phyloP scores from a whole-genome alignment of 1,140 invertebrate species.

The Copidosoma floridanum region DNA sequence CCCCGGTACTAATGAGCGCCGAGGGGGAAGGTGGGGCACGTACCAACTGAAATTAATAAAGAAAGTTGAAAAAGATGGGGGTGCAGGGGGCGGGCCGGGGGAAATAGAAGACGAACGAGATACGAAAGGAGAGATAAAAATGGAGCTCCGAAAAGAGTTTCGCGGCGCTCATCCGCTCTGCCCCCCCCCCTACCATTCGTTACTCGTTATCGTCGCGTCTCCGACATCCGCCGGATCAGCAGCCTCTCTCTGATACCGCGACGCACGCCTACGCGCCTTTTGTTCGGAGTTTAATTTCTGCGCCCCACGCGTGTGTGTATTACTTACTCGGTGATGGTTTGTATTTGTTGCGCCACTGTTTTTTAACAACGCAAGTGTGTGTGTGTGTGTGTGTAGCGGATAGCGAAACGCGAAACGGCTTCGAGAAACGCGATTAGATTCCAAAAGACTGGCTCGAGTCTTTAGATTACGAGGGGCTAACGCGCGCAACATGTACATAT shows the following conservation, averaged over 20 bases:
- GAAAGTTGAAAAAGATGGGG: slow-evolving; percentile 11
- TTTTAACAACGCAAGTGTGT: too few species aligned
- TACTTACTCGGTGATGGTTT: too few species aligned
- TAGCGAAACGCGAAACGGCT: slow-evolving; percentile 33
- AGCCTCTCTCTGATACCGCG: slow-evolving; percentile 36
- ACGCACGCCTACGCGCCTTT: slow-evolving; percentile 46
- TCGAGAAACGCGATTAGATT: slow-evolving; percentile 40
- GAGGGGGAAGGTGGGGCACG: background rate
- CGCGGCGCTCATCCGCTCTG: background rate
- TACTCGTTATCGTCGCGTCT: slow-evolving; percentile 44
- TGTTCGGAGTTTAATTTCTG: slow-evolving; percentile 34
- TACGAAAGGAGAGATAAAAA: slow-evolving; percentile 38
- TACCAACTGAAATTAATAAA: slow-evolving; percentile 14
- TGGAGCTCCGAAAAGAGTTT: slow-evolving; percentile 43
- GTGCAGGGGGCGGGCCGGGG: background rate
- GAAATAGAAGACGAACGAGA: slow-evolving; percentile 20
- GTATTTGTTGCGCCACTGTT: background rate
- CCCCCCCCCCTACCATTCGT: too few species aligned
- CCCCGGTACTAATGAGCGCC: background rate
- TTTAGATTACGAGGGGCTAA: too few species aligned
- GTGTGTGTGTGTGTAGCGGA: too few species aligned
- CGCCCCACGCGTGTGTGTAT: too few species aligned
- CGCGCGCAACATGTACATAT: too few species aligned
- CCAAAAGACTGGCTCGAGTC: slow-evolving; percentile 27
- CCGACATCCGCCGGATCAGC: slow-evolving; percentile 53